phyloP scores from a whole-genome alignment of 2,888 invertebrate genomes.

The Taenaris catops region DNA sequence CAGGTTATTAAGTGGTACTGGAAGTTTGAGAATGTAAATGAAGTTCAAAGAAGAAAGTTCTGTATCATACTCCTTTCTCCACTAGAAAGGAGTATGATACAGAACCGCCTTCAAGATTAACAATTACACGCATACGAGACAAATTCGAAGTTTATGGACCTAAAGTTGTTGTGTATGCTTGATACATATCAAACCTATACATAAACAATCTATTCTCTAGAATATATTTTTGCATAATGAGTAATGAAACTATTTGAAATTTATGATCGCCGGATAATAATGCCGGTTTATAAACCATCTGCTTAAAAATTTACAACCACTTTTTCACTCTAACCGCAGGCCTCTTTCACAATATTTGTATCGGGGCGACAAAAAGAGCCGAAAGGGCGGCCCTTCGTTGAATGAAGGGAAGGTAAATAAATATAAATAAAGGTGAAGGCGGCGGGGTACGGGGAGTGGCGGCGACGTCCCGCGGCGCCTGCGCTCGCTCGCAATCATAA shows the following conservation, averaged over 20 bases:
- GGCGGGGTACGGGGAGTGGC: conserved; percentile 35
- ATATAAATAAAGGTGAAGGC: conserved; percentile 76
- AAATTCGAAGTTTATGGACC: no score
- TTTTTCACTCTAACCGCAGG: conserved; percentile 69
- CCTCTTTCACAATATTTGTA: conserved; percentile 78
- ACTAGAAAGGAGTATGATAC: no score
- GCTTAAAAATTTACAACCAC: conserved; percentile 30
- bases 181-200: no score
- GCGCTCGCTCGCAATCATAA: conserved; percentile 25
- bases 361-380: conserved; percentile 76
- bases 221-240: no score
- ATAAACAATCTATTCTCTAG: no score
- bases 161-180: no score
- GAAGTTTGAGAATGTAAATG: no score
- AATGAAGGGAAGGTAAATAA: conserved; percentile 80
- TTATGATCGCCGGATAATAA: conserved; percentile 2
- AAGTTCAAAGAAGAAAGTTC: no score
- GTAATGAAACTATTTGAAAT: not conserved
- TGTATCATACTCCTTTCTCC: no score
- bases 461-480: conserved; percentile 34
- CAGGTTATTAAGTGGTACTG: no score
- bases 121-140: no score
- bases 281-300: conserved; percentile 26
- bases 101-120: no score
- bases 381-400: conserved; percentile 76